Evolutionary conservation across 2,888 invertebrate genomes (phyloP).

Genomic region (Mystacides longicornis): DNA sequence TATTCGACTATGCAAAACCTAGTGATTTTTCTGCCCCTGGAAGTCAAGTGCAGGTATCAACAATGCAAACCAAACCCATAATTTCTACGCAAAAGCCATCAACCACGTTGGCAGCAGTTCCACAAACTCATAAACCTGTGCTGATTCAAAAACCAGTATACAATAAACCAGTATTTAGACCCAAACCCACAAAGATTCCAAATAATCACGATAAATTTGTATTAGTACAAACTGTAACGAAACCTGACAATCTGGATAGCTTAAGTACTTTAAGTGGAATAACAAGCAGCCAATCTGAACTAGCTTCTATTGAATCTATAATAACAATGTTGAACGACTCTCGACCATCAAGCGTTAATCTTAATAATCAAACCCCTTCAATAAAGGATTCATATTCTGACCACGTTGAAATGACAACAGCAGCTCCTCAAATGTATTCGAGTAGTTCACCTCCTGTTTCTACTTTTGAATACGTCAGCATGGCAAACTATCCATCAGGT

Average conservation of each 20-base stretch:
- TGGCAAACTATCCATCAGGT: slow-evolving; percentile 10
- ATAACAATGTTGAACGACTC: slow-evolving; percentile 56
- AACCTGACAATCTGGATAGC: slow-evolving; percentile 33
- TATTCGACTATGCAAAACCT: slow-evolving; percentile 44
- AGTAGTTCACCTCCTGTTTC: slow-evolving; percentile 32
- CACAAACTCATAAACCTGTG: slow-evolving; percentile 36
- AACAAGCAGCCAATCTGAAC: slow-evolving; percentile 38
- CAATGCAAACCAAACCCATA: slow-evolving; percentile 46
- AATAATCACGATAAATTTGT: slow-evolving; percentile 43
- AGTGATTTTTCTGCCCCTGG: slow-evolving; percentile 43
- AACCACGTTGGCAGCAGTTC: slow-evolving; percentile 33
- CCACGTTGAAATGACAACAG: slow-evolving; percentile 27
- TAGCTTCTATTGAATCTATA: slow-evolving; percentile 52
- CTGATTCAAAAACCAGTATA: slow-evolving; percentile 33
- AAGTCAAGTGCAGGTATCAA: slow-evolving; percentile 38
- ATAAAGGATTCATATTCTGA: slow-evolving; percentile 27
- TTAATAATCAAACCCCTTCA: slow-evolving; percentile 36
- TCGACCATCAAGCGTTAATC: slow-evolving; percentile 28
- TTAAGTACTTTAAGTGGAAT: slow-evolving; percentile 23
- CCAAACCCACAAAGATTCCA: slow-evolving; percentile 40
- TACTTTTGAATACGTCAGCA: slow-evolving; percentile 8
- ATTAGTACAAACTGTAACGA: slow-evolving; percentile 50
- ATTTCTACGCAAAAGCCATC: slow-evolving; percentile 32
- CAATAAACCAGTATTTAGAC: slow-evolving; percentile 50
- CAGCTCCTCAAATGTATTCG: slow-evolving; percentile 35